Conservation (phyloP, 2,113 vertebrate species). For the Bufo gargarizans region DNA sequence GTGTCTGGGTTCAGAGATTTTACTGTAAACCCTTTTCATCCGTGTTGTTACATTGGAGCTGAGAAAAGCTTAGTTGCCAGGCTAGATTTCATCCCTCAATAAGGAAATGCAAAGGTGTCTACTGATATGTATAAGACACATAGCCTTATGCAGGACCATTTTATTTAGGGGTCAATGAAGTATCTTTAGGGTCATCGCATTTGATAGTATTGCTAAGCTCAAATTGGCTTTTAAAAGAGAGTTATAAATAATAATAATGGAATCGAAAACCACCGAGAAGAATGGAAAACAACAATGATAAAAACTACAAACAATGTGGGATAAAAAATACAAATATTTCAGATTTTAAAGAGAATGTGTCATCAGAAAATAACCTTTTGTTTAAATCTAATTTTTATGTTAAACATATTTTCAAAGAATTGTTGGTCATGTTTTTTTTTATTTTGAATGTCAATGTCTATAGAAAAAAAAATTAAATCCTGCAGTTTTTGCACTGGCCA, state of each 20-base stretch:
- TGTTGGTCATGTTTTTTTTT: too few species aligned
- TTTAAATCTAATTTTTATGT: too few species aligned
- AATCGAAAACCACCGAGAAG: background rate
- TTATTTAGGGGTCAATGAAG: conserved; percentile 17
- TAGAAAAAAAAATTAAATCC: too few species aligned
- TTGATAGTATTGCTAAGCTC: background rate
- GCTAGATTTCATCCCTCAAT: conserved; percentile 27
- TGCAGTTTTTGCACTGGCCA: too few species aligned
- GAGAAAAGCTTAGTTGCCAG: background rate
- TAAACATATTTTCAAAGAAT: too few species aligned
- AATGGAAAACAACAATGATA: background rate
- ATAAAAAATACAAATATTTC: too few species aligned
- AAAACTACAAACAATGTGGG: background rate
- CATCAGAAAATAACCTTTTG: too few species aligned
- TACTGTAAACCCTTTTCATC: conserved; percentile 44
- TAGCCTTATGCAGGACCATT: background rate
- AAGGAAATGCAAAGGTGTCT: conserved; percentile 21
- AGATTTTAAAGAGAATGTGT: too few species aligned
- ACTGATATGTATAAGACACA: conserved; percentile 6
- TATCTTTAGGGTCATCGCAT: conserved; percentile 5
- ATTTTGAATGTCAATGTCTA: too few species aligned
- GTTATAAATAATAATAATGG: background rate
- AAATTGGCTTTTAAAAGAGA: conserved; percentile 21
- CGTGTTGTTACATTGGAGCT: conserved; percentile 19
- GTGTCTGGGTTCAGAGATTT: conserved; percentile 55